Conservation (phyloP, 2,888 invertebrate genomes). For the Eledone cirrhosa region DNA sequence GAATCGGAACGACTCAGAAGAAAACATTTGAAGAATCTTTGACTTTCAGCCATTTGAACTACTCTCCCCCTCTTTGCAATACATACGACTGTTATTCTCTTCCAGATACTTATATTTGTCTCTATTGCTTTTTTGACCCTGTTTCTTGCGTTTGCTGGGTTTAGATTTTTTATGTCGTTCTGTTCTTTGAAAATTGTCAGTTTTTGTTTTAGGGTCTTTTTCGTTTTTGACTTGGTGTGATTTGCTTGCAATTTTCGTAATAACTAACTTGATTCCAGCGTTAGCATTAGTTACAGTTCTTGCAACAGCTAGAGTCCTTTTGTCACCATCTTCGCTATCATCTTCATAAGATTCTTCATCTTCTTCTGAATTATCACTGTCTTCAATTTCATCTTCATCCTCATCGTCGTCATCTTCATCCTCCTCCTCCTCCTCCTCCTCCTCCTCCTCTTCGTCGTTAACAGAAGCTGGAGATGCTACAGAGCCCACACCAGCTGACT, state of each 20-base stretch:
- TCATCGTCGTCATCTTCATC: background rate
- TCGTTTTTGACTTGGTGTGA: slow-evolving; percentile 32
- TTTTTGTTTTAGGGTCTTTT: background rate
- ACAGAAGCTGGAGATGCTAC: background rate
- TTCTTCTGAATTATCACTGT: slow-evolving; percentile 34
- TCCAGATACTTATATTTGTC: slow-evolving; percentile 22
- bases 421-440: slow-evolving; percentile 34
- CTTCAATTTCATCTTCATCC: slow-evolving; percentile 36
- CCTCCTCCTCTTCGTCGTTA: background rate
- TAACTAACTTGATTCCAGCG: slow-evolving; percentile 65
- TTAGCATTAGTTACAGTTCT: slow-evolving; percentile 60
- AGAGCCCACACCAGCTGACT: background rate
- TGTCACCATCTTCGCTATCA: slow-evolving; percentile 33
- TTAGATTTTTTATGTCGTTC: slow-evolving; percentile 29
- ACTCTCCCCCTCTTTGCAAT: slow-evolving; percentile 42
- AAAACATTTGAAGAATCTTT: slow-evolving; percentile 16
- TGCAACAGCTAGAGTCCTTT: slow-evolving; percentile 49
- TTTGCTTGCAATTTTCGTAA: slow-evolving; percentile 43
- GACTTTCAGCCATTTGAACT: slow-evolving; percentile 40
- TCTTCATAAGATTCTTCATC: slow-evolving; percentile 31
- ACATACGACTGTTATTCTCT: slow-evolving; percentile 19
- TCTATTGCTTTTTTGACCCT: slow-evolving; percentile 25
- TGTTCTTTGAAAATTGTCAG: slow-evolving; percentile 15
- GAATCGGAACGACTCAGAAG: slow-evolving; percentile 34
- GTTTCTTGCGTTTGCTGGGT: slow-evolving; percentile 27